A percentile compares a stretch with the other conserved stretches of the same genome.
Conservation (phyloP, 2,113 vertebrate species). For the Strix uralensis region DNA sequence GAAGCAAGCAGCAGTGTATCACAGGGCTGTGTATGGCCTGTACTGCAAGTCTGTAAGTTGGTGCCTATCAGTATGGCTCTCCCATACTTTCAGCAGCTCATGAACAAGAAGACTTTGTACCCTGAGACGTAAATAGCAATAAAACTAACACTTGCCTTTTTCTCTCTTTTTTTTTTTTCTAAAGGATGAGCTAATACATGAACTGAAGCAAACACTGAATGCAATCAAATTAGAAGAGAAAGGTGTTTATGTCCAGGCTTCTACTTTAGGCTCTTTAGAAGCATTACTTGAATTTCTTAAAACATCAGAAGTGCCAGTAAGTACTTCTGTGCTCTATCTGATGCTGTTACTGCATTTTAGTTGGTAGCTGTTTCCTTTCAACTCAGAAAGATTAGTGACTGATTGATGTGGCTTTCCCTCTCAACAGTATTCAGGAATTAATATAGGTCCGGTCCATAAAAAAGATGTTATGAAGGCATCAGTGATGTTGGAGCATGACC, state of each 20-base stretch:
- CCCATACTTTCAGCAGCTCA: not conserved
- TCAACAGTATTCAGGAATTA: slow-evolving; percentile 93
- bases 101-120: not conserved
- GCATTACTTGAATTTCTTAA: slow-evolving; percentile 96
- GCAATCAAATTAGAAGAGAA: slow-evolving; percentile 98
- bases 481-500: slow-evolving; percentile 95
- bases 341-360: not conserved
- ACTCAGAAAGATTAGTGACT: not conserved
- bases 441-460: slow-evolving; percentile 98
- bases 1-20: not conserved
- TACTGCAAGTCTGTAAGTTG: not conserved
- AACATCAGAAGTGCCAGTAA: slow-evolving; percentile 91
- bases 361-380: not conserved
- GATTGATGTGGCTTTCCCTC: not conserved
- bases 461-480: slow-evolving; percentile 98
- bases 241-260: slow-evolving; percentile 97
- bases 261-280: slow-evolving; percentile 94
- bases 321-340: slow-evolving; percentile 18
- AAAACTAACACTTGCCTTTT: not conserved
- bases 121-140: not conserved
- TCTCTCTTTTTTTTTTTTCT: not conserved
- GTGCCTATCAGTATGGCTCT: not conserved
- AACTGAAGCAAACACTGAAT: slow-evolving; percentile 95
- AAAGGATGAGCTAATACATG: slow-evolving; percentile 93
- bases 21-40: not conserved